A percentile compares a stretch with the other conserved stretches of the same genome.
These are phyloP conservation scores for Tolmerus cingulatus DNA, from an alignment of 2,888 invertebrate species.

Conservation along the genomic window DNA sequence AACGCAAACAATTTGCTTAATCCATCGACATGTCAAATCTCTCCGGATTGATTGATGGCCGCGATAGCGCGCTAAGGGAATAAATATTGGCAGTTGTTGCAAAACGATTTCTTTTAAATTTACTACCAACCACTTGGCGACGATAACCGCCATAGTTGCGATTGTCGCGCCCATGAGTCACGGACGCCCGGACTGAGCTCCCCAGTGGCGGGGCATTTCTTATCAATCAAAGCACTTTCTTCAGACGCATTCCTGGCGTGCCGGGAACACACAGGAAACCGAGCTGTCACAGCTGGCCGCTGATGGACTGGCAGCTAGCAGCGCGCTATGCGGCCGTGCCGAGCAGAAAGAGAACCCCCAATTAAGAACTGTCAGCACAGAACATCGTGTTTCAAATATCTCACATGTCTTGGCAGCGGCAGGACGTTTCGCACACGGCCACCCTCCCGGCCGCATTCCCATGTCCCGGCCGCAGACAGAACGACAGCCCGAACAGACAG, in stretches of 20 bases:
- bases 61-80: not conserved
- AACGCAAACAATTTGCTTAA: conserved; percentile 40
- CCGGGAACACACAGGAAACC: not conserved
- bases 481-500: conserved; percentile 48
- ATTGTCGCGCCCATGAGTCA: not conserved
- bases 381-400: conserved; percentile 49
- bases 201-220: not conserved
- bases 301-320: not conserved
- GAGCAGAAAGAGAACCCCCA: conserved; percentile 44
- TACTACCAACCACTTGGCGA: not conserved
- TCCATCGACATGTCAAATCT: conserved; percentile 42
- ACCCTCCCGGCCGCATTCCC: conserved; percentile 16
- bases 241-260: not conserved
- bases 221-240: conserved; percentile 35
- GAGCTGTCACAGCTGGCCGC: conserved; percentile 15
- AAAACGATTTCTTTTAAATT: not conserved
- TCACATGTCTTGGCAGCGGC: conserved; percentile 40
- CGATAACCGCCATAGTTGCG: not conserved
- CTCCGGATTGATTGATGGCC: conserved; percentile 31
- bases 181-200: not conserved
- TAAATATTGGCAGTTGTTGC: conserved; percentile 24
- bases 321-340: not conserved
- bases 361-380: conserved; percentile 48
- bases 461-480: conserved; percentile 46
- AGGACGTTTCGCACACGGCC: not conserved